Conservation (phyloP, 2,797 vertebrate species). For the Malurus splendens region DNA sequence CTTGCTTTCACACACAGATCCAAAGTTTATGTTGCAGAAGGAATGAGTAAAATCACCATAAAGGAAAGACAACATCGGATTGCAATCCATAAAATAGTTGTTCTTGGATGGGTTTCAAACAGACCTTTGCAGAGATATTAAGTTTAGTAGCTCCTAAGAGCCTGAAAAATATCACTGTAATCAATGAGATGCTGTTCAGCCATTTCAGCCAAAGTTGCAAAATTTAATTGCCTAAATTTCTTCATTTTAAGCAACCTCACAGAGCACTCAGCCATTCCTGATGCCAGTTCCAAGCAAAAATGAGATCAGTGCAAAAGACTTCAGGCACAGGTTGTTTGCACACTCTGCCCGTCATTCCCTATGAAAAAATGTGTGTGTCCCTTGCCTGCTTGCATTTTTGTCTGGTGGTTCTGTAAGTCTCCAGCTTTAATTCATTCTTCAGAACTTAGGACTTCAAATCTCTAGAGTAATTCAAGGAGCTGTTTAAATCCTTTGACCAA, state of each 20-base stretch:
- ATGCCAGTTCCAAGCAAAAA: neutral
- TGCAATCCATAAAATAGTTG: neutral
- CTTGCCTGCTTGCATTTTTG: neutral
- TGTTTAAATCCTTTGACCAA: neutral
- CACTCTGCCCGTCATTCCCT: neutral
- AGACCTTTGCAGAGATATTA: neutral
- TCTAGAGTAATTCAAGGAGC: neutral
- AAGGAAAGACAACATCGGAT: neutral
- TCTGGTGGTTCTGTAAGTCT: rapidly evolving
- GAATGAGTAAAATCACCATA: neutral
- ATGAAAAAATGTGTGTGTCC: rapidly evolving
- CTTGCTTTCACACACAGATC: neutral
- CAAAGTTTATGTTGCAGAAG: neutral
- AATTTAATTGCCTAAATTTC: slow-evolving; percentile 16
- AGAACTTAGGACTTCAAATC: neutral
- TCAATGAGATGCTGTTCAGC: neutral
- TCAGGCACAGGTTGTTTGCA: neutral
- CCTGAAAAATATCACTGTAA: neutral
- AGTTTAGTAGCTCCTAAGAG: neutral
- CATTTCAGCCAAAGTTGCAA: neutral
- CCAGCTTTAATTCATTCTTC: neutral
- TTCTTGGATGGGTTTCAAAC: neutral
- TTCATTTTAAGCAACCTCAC: neutral
- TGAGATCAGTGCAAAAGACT: neutral
- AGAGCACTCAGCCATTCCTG: rapidly evolving